Evolutionary conservation across 2,113 vertebrate genomes (phyloP), one percentile per base, ranked within the genome.

Genomic region (Amia ocellicauda): DNA sequence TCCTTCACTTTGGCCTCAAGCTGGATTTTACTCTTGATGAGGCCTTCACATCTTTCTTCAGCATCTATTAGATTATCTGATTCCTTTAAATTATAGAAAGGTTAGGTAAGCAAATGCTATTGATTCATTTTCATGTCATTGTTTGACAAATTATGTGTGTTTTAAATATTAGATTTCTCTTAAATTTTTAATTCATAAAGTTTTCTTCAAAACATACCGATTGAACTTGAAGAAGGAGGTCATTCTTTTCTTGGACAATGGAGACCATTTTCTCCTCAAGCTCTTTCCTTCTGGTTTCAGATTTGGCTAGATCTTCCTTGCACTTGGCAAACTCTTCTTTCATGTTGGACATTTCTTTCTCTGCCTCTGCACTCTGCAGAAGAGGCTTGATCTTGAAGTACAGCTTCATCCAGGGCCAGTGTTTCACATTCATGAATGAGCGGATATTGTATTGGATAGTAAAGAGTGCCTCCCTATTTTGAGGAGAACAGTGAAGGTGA

Each of bases 181-280:
- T n/a, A n/a, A 10, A 36, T 36, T 36, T 36, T 36, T 10, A 36
- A 36, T 10, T 36, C 4, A 36, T 16, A 11, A 16, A 47, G 3
- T 16, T 16, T 47, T 47, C 1, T 1, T 17, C 11, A 5, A 1
- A 47, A 47, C 13, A 16, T 57, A 64, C 63, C 14, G 53, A 2
- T 57, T 64, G 63, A 55, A 64, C 40, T 57, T 64, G 63, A 13
- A 64, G 52, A 7, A 11, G 51, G 1, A 53, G 20, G 51, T 53
- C 20, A 53, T 53, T 53, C 51, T 53, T 91, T 55, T 91, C 90
- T 65, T 91, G 85, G 50, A 83, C 60, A 0, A 91, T 64, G 9
- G 68, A 29, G n/a, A 87, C 86, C 86, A 90, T 87, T 69, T 90
- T 91, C 67, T 91, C 87, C n/a, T 91, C 89, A 0, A 90, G 58